Evolutionary conservation across 2,888 invertebrate species (phyloP), one percentile per base, ranked within the genome.

Genomic region (Apamea epomidion): DNA sequence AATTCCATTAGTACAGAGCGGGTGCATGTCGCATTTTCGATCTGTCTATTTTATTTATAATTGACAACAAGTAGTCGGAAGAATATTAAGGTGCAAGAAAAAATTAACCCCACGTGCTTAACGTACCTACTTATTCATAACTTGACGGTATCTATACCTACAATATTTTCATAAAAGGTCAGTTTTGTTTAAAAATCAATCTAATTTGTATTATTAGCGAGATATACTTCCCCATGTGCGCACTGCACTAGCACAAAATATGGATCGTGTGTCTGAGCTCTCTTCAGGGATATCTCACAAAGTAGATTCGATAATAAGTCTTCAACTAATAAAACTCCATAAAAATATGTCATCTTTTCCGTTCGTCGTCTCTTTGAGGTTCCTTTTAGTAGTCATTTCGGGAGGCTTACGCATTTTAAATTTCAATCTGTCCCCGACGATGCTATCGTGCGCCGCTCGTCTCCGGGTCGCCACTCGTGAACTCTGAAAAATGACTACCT

Each of bases 401-500:
- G 91, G 90, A 87, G 91, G 92, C 92, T 92, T 93, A 92, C 91
- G 92, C 91, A 91, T 92, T 93, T 94, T 92, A 92, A 94, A 93
- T 93, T 94, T 93, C 91, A 93, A 94, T 95, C 91, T 91, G 85
- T 87, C 90, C 87, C 85, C 90, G 87, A 88, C 91, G 95, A 95
- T 94, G 92, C 84, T 95, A 95, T 95, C 95, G 85, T 85, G 88
- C 87, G 86, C 89, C 87, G 87, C 71, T 78, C 86, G 78, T 83
- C 87, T 90, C 89, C 90, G 90, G 90, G 90, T 91, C 86, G 90
- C 92, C 91, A 90, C 89, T 93, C 90, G 91, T 86, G 90, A 92
- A 93, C 91, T 93, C 91, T 93, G 92, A 94, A 94, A 95, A 94
- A 93, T 94, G 92, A 93, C 94, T 94, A 89, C 93, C 88, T 89